phyloP scores from a whole-genome alignment of 2,113 vertebrate species.

The Chloebia gouldiae region DNA sequence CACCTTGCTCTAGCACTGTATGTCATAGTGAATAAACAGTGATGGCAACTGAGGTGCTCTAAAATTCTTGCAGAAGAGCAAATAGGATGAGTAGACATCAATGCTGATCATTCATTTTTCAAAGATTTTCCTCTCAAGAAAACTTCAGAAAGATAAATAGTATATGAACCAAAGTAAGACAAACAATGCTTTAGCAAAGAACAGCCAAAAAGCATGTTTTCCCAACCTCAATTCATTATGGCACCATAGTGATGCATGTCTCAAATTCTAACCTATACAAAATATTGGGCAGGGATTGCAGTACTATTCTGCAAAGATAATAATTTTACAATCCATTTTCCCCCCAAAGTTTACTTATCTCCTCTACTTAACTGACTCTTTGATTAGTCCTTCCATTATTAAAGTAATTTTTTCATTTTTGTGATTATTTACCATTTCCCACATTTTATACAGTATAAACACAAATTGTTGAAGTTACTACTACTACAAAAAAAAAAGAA shows the following conservation, averaged over 20 bases:
- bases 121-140: not conserved
- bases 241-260: not conserved
- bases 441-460: not conserved
- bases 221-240: not conserved
- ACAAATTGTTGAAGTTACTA: not conserved
- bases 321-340: not conserved
- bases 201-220: not conserved
- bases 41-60: not conserved
- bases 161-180: not conserved
- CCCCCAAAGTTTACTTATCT: not conserved
- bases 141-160: not conserved
- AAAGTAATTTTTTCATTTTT: not conserved
- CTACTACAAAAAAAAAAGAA: too few relatives aligned
- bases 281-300: not conserved
- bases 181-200: not conserved
- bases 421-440: not conserved
- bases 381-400: not conserved
- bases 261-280: not conserved
- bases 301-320: not conserved
- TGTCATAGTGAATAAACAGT: not conserved
- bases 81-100: not conserved
- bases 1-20: not conserved
- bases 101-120: not conserved
- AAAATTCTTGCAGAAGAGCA: not conserved
- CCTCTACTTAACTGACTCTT: not conserved